These are phyloP conservation scores for Sarcophaga caerulescens DNA, from an alignment of 2,888 invertebrate species.

Conservation along the genomic window DNA sequence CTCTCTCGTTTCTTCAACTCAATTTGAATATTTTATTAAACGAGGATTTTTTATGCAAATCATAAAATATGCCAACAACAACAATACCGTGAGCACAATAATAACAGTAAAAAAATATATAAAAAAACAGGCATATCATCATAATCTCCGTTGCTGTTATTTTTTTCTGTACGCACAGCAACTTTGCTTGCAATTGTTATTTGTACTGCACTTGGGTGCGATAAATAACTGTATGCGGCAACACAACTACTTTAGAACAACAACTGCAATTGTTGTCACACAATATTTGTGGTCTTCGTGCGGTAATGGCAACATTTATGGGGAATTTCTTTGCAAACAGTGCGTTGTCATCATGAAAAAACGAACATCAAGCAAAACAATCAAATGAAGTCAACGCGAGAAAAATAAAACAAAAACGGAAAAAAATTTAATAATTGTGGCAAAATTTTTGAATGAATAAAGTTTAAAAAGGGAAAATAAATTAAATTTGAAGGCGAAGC, in stretches of 20 bases:
- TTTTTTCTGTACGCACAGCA: too few species aligned
- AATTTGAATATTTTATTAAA: slow-evolving; percentile 26
- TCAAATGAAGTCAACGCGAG: slow-evolving; percentile 13
- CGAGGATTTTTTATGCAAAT: slow-evolving; percentile 53
- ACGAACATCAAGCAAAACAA: slow-evolving; percentile 1
- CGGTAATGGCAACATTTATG: slow-evolving; percentile 54
- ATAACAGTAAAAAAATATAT: background rate
- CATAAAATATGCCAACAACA: slow-evolving; percentile 41
- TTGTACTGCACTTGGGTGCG: background rate
- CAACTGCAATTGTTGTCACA: slow-evolving; percentile 47
- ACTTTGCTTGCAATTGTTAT: background rate
- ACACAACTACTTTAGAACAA: slow-evolving; percentile 9
- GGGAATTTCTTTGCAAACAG: slow-evolving; percentile 51
- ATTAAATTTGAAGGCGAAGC: too few species aligned
- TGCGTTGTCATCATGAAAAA: slow-evolving; percentile 25
- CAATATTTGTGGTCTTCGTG: slow-evolving; percentile 54
- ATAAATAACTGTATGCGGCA: background rate
- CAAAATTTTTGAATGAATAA: background rate
- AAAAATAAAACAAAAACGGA: slow-evolving; percentile 9
- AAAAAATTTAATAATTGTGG: slow-evolving; percentile 50
- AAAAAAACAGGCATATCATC: background rate
- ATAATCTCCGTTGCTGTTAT: slow-evolving; percentile 4
- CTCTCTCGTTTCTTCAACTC: background rate
- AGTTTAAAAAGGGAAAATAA: too few species aligned
- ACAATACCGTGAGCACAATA: background rate